Evolutionary conservation across 2,113 vertebrate species (phyloP).

Genomic region (Ictalurus furcatus): DNA sequence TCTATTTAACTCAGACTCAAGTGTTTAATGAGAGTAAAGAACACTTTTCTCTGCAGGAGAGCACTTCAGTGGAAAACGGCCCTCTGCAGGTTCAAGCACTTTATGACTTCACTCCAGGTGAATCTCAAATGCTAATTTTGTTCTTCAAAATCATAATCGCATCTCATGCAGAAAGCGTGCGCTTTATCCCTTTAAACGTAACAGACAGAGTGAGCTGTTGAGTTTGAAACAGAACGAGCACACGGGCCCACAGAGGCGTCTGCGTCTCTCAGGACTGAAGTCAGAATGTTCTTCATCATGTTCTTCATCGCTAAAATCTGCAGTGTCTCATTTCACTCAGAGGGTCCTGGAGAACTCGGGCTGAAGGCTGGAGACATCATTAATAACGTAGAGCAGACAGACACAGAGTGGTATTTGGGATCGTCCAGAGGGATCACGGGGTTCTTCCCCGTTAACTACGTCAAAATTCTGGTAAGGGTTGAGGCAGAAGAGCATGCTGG

Average conservation of each 20-base stretch:
- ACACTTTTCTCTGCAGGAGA: conserved; percentile 48
- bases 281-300: neutral
- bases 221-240: neutral
- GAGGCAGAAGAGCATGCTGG: neutral
- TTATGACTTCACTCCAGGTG: conserved; percentile 88
- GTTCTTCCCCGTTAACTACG: conserved; percentile 86
- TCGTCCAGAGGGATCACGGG: conserved; percentile 80
- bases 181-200: neutral
- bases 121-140: neutral
- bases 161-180: neutral
- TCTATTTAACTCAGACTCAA: neutral
- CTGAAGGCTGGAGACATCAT: conserved; percentile 85
- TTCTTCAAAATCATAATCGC: too few species aligned
- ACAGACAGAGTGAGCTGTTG: neutral
- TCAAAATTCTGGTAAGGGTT: conserved; percentile 83
- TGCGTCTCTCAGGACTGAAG: neutral
- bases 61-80: conserved; percentile 52
- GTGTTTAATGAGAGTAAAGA: neutral
- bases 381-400: conserved; percentile 83
- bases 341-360: conserved; percentile 82
- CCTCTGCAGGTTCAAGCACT: conserved; percentile 79
- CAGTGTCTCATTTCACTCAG: conserved; percentile 67
- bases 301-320: neutral
- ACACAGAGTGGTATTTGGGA: conserved; percentile 88
- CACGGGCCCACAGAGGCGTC: neutral